Base-by-base conservation (phyloP, 1,140 invertebrate species). In the Drosophila guanche region DNA sequence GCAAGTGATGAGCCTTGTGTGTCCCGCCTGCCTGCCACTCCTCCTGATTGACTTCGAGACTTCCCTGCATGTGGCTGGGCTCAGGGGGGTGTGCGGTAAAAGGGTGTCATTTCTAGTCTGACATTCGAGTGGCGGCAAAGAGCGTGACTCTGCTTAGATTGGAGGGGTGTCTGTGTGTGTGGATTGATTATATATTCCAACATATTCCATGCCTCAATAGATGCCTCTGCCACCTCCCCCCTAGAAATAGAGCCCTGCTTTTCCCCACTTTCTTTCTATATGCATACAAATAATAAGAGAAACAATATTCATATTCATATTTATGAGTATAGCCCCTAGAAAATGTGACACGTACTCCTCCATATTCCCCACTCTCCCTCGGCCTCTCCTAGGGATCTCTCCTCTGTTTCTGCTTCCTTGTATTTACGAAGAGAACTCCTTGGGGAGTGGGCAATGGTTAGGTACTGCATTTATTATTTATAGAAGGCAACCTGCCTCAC, bases 131-230 rank as follows among this genome's bases (percentile, higher is more conserved):
- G 41, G 68, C 33, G 54, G 41, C 60, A 48, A 40, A 62, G 68
- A 59, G 70, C 71, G 62, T 58, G 79, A 76, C 83, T 88, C 83
- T 37, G 33, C 33, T 12, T 37, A 3, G 33, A 37, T 3, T 37
- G 10, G 0, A 12, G 10, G 10, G 29, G 8, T 33, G 29, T 33
- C 8, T 27, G 27, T 27, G 27, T 27, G 27, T 33, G 29, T 33
- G 29, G 33, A 37, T 88, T 83, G 83, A 88, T 88, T 88, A 88
- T 79, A 89, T 88, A 88, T 88, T 88, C 83, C 84, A 83, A 76
- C 79, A 88, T 89, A 88, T 88, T 88, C 33, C 84, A 89, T 75
- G 83, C 75, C 84, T 88, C 79, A 88, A 88, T 88, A 79, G 84
- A 83, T 66, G 40, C 74, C 74, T 58, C 62, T 63, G 48, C 41